Conservation (phyloP, 2,888 invertebrate genomes). For the Andrena camellia region DNA sequence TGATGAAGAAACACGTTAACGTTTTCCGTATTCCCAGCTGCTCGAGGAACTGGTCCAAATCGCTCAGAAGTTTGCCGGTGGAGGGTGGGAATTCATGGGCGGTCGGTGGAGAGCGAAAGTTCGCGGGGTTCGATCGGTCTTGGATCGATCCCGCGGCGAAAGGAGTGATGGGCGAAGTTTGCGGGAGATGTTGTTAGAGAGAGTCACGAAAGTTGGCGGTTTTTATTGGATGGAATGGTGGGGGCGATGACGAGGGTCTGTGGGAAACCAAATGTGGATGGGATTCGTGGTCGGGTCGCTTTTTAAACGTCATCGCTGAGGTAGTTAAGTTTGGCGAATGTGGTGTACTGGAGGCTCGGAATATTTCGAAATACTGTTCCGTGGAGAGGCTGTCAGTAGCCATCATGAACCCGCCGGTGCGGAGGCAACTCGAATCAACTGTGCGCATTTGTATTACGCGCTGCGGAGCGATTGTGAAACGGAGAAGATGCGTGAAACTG, state of each 20-base stretch:
- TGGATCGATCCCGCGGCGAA: slow-evolving; percentile 46
- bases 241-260: too few species aligned
- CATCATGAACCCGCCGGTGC: slow-evolving; percentile 26
- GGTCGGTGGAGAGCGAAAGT: slow-evolving; percentile 59
- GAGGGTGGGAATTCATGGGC: slow-evolving; percentile 22
- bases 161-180: slow-evolving; percentile 7
- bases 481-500: slow-evolving; percentile 31
- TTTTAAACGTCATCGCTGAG: background rate
- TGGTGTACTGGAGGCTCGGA: too few species aligned
- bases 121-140: slow-evolving; percentile 54
- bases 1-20: slow-evolving; percentile 65
- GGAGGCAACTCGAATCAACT: slow-evolving; percentile 32
- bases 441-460: slow-evolving; percentile 36
- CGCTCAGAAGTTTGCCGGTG: slow-evolving; percentile 17
- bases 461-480: slow-evolving; percentile 22
- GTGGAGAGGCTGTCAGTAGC: slow-evolving; percentile 17
- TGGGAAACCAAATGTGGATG: slow-evolving; percentile 18
- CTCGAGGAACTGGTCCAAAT: slow-evolving; percentile 1
- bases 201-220: too few species aligned
- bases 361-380: slow-evolving; percentile 40
- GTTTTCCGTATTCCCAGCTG: slow-evolving; percentile 41
- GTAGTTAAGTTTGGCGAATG: too few species aligned
- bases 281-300: background rate
- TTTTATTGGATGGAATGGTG: background rate
- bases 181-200: too few species aligned